Evolutionary conservation across 2,113 vertebrate genomes (phyloP), one percentile per base, ranked within the genome.

Genomic region (Myotis brandtii): DNA sequence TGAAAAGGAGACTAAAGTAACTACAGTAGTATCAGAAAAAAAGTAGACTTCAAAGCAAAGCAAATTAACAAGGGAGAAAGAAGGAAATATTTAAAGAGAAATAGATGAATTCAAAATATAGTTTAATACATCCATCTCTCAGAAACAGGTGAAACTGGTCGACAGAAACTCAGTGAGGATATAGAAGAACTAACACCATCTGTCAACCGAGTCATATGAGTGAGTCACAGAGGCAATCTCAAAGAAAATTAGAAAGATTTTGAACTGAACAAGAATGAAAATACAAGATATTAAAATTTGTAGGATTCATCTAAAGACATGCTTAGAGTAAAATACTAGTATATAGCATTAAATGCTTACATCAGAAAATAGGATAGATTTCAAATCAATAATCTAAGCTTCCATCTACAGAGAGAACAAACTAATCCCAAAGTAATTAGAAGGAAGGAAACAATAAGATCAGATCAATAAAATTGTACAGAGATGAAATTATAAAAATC

Each of bases 251-350:
- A 69, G 62, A 69, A 79, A 52, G 64, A 48, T 52, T 80, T 59
- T 62, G 66, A 91, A 64, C 10, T 52, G 50, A 73, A 86, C 40
- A 54, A 86, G 70, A 94, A 34, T 43, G n/a, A 94, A 85, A 86
- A 48, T n/a, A 48, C 9, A 76, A 20, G n/a, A 62, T 90, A n/a
- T n/a, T 52, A 85, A 50, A 91, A 79, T 85, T 72, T 79, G 16
- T 91, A 21, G 16, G 23, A 86, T 86, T 32, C 13, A 69, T 30
- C 17, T 94, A 69, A 94, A 46, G 23, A 93, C 23, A 6, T 59
- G 27, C 12, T 59, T 40, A 64, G 3, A 80, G 64, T 72, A 23
- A 91, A 86, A 79, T 64, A 43, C 7, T 43, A 43, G 43, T 6
- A 72, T 43, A 43, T 64, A 86, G 64, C 27, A 64, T 80, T 86